A percentile compares a stretch with the other conserved stretches of the same genome.
These are phyloP conservation scores for Indicator maculatus DNA, from an alignment of 2,113 vertebrate genomes.

Conservation along the genomic window DNA sequence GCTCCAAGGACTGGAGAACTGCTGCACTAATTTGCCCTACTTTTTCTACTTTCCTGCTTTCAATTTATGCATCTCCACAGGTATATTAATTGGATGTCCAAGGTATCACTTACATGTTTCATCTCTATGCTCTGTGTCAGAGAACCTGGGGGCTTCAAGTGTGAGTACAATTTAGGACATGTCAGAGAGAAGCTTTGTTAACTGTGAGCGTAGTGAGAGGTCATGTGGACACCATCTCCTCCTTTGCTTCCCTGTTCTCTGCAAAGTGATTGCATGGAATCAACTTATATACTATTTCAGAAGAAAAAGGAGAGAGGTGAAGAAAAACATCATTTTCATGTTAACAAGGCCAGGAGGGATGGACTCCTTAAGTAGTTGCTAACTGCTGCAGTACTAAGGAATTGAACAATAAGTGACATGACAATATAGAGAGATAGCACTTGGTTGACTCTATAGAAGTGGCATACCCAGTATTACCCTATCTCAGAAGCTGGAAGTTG, in stretches of 20 bases:
- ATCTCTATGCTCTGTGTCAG: not conserved
- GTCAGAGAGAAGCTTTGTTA: not conserved
- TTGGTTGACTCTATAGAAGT: not conserved
- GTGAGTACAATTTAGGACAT: not conserved
- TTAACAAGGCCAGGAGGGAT: not conserved
- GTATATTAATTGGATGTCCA: not conserved
- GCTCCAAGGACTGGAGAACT: not conserved
- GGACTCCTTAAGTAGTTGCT: not conserved
- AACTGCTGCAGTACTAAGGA: not conserved
- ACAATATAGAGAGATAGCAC: not conserved
- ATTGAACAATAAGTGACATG: not conserved
- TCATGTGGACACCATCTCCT: fast-evolving
- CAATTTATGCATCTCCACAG: not conserved
- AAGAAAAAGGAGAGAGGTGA: too few relatives aligned
- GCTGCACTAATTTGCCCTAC: not conserved
- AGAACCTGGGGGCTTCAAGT: not conserved
- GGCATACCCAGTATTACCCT: not conserved
- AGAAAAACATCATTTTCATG: too few relatives aligned
- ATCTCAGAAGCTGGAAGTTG: not conserved
- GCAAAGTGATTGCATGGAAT: not conserved
- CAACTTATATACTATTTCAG: too few relatives aligned
- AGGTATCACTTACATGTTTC: not conserved
- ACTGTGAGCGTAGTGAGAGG: not conserved
- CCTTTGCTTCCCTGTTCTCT: not conserved
- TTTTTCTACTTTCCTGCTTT: not conserved